These are phyloP conservation scores for Rosalia funebris DNA, from an alignment of 2,888 invertebrate species.

Conservation along the genomic window DNA sequence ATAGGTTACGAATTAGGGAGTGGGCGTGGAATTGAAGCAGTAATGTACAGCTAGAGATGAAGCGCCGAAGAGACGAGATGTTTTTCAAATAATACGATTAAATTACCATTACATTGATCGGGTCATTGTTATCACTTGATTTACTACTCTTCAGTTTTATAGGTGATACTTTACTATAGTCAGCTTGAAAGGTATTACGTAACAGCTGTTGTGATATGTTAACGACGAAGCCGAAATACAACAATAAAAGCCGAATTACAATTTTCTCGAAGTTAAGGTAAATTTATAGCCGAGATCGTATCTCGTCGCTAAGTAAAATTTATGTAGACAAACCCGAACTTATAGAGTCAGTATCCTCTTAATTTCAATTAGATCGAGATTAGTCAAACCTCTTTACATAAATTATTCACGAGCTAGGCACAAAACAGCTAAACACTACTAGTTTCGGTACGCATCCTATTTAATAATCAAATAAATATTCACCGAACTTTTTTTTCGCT, in stretches of 20 bases:
- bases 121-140: too few relatives aligned
- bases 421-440: constrained; percentile 7
- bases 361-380: background rate
- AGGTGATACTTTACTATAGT: background rate
- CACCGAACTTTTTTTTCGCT: constrained; percentile 10
- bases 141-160: background rate
- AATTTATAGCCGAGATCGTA: background rate
- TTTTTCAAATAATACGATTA: background rate
- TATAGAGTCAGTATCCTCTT: background rate
- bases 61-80: background rate
- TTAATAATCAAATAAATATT: constrained; percentile 22
- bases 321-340: background rate
- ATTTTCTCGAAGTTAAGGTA: background rate
- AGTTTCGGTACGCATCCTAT: constrained; percentile 8
- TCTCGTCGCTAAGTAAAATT: background rate
- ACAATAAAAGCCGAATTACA: background rate
- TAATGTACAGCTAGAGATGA: background rate
- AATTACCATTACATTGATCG: too few relatives aligned
- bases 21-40: background rate
- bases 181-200: background rate
- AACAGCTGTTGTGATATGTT: background rate
- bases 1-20: background rate
- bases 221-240: background rate
- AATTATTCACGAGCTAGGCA: background rate
- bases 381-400: background rate